These are phyloP conservation scores for Plebejus melissa DNA, from an alignment of 2,888 invertebrate genomes.

Conservation along the genomic window DNA sequence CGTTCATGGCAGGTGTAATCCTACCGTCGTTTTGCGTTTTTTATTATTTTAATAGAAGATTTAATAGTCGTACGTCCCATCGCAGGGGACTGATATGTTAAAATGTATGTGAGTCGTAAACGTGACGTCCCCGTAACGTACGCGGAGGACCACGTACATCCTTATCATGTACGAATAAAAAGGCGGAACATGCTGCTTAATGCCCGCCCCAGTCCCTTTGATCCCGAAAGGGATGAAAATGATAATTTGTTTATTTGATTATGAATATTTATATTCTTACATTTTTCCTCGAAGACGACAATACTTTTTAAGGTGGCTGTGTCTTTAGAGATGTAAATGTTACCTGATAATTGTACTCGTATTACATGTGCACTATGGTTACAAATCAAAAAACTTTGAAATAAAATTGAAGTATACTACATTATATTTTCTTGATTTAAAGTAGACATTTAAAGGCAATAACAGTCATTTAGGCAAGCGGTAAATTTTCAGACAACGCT, in stretches of 20 bases:
- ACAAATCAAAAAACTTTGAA: background rate
- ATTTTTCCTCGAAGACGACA: background rate
- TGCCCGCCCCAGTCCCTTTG: constrained; percentile 53
- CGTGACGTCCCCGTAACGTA: constrained; percentile 41
- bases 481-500: background rate
- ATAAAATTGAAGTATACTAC: background rate
- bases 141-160: constrained; percentile 43
- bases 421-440: background rate
- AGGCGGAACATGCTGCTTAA: constrained; percentile 55
- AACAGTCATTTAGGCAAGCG: background rate
- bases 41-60: constrained; percentile 17
- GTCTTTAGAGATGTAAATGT: background rate
- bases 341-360: too few species aligned
- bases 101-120: constrained; percentile 35
- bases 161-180: constrained; percentile 61
- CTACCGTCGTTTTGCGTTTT: background rate
- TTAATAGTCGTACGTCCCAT: background rate
- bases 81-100: constrained; percentile 28
- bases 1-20: background rate
- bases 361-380: background rate
- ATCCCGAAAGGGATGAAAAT: constrained; percentile 8
- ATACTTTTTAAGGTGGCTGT: background rate
- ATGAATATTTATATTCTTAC: constrained; percentile 14
- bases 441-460: background rate
- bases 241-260: constrained; percentile 24